Evolutionary conservation across 1,140 invertebrate species (phyloP).

Genomic region (Macrocentrus cingulum): DNA sequence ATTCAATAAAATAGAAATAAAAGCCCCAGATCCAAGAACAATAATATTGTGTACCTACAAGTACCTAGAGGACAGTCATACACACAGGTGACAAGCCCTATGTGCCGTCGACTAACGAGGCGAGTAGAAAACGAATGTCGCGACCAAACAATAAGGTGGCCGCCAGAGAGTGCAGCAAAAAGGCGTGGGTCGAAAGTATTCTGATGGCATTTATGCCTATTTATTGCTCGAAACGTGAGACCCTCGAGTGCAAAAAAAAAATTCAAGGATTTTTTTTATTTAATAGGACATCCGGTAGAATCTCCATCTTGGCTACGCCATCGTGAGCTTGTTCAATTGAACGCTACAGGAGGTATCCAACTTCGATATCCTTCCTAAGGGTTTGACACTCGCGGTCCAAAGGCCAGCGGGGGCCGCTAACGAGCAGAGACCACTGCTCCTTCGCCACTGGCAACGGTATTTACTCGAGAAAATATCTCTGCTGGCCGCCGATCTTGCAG

Average conservation of each 20-base stretch:
- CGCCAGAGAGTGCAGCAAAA: neutral
- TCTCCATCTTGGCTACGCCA: too few relatives aligned
- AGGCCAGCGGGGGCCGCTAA: conserved; percentile 35
- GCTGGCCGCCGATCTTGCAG: conserved; percentile 34
- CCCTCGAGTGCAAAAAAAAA: conserved; percentile 1
- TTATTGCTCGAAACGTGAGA: conserved; percentile 6
- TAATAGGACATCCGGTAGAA: too few relatives aligned
- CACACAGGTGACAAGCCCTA: neutral
- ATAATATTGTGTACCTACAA: neutral
- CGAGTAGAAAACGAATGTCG: neutral
- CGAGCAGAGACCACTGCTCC: conserved; percentile 26
- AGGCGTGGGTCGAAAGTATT: conserved; percentile 15
- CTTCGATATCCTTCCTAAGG: neutral
- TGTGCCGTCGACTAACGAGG: neutral
- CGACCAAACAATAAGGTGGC: neutral
- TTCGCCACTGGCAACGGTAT: conserved; percentile 32
- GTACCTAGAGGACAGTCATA: neutral
- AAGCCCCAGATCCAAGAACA: too few relatives aligned
- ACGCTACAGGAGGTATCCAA: neutral
- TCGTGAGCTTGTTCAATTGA: neutral
- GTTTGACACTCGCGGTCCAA: conserved; percentile 36
- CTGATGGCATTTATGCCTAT: conserved; percentile 13
- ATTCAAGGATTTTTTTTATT: neutral
- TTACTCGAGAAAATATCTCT: conserved; percentile 38
- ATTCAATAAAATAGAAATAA: too few relatives aligned